Evolutionary conservation across 1,140 invertebrate genomes (phyloP), one percentile per base, ranked within the genome.

Genomic region (Ostrea denselamellosa): DNA sequence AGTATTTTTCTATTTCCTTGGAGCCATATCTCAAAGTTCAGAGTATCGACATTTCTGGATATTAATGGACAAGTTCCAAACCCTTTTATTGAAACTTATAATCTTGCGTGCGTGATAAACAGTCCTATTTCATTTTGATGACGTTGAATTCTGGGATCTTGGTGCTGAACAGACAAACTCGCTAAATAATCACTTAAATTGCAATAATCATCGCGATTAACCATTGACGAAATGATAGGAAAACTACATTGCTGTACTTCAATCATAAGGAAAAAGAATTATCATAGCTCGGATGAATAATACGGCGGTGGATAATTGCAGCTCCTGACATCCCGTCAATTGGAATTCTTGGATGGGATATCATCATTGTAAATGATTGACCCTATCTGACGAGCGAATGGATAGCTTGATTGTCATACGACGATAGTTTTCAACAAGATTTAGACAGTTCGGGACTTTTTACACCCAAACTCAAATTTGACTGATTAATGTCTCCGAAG

Each of bases 221-320:
- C 44, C 28, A 53, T 54, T 83, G 44, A 83, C 82, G 52, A 83
- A 83, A 83, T 83, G 82, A 83, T 83, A 83, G 82, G 34, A 34
- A 83, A 83, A 83, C 82, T 83, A 52, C 52, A 52, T 83, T 54
- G 44, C 44, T 54, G 34, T 53, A 52, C 82, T 83, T 83, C 82
- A 52, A 83, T 83, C 82, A 83, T 83, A 83, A 83, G 82, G 52
- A 77, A 77, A 54, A 83, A 83, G 82, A 83, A 83, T 83, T 83
- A 83, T 83, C 82, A 83, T 83, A 83, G 82, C 51, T n/a, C 5
- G 82, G 82, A 51, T 83, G 82, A 83, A 54, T 83, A 54, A 83
- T 83, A 54, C 52, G 52, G 22, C 34, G 22, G 22, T 51, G 44
- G 34, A 53, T 83, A 83, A 83, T 83, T 83, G 51, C 19, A 17